Conservation (phyloP, 2,888 invertebrate genomes). For the Cryptus viduatorius region DNA sequence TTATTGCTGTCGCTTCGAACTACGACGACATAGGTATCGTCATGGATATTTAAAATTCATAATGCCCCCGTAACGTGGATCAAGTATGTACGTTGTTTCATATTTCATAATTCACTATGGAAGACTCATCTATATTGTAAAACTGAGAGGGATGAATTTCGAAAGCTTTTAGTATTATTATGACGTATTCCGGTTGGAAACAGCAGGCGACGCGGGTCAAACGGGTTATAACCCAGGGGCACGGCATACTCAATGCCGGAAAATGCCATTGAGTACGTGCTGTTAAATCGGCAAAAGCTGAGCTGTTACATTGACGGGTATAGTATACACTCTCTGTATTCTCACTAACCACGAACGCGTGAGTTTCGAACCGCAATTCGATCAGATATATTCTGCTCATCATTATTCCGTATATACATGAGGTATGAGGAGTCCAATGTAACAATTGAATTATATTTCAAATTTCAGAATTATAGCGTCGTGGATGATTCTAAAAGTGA, state of each 20-base stretch:
- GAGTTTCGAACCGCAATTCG: neutral
- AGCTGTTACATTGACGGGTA: neutral
- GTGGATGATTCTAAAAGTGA: neutral
- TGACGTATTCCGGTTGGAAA: neutral
- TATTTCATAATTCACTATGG: neutral
- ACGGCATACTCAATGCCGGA: constrained; percentile 3
- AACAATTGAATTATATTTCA: neutral
- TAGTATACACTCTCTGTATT: neutral
- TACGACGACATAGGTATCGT: neutral
- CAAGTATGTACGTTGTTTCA: neutral
- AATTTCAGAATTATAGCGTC: neutral
- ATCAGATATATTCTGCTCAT: neutral
- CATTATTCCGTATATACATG: neutral
- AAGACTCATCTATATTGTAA: neutral
- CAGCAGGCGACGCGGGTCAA: neutral
- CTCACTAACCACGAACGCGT: neutral
- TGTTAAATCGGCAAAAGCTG: constrained; percentile 10
- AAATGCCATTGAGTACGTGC: neutral
- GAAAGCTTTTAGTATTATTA: constrained; percentile 16
- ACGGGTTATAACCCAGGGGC: neutral
- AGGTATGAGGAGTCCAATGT: neutral
- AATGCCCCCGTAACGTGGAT: neutral
- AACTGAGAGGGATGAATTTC: neutral
- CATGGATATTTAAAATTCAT: neutral
- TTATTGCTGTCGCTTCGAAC: neutral